A percentile compares a stretch with the other conserved stretches of the same genome.
Conservation (phyloP, 2,797 vertebrate species). For the Gephyroberyx darwinii region DNA sequence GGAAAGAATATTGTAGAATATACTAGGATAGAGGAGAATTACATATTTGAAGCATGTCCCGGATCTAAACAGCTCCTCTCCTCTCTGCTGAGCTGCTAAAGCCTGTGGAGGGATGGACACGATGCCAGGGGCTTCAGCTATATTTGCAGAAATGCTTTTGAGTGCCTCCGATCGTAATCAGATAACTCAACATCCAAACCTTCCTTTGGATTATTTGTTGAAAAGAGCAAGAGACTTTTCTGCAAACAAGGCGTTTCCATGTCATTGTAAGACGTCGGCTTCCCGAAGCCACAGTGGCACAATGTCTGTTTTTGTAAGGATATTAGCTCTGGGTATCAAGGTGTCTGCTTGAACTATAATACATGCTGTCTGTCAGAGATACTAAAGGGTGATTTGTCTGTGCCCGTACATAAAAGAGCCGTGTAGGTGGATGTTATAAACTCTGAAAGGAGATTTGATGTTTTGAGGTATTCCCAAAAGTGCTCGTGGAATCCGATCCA, state of each 20-base stretch:
- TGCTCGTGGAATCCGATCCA: conserved; percentile 52
- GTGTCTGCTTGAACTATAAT: conserved; percentile 14
- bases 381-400: conserved; percentile 23
- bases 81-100: no score
- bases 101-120: no score
- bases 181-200: no score
- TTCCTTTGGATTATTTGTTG: no score
- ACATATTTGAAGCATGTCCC: conserved; percentile 5
- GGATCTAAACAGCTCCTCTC: no score
- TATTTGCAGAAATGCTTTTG: no score
- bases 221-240: no score
- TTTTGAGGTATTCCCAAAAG: conserved; percentile 46
- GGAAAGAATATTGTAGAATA: neutral
- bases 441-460: conserved; percentile 4
- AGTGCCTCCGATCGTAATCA: no score
- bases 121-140: no score
- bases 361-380: conserved; percentile 24
- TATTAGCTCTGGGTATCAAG: conserved; percentile 7
- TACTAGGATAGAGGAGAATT: neutral
- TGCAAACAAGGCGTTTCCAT: no score
- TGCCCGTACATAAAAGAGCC: conserved; percentile 16
- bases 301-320: neutral
- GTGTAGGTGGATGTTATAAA: conserved; percentile 22
- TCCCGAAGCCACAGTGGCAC: neutral
- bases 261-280: neutral